These are phyloP conservation scores for Sphaerophoria rueppellii DNA, from an alignment of 2,888 invertebrate genomes.

Conservation along the genomic window DNA sequence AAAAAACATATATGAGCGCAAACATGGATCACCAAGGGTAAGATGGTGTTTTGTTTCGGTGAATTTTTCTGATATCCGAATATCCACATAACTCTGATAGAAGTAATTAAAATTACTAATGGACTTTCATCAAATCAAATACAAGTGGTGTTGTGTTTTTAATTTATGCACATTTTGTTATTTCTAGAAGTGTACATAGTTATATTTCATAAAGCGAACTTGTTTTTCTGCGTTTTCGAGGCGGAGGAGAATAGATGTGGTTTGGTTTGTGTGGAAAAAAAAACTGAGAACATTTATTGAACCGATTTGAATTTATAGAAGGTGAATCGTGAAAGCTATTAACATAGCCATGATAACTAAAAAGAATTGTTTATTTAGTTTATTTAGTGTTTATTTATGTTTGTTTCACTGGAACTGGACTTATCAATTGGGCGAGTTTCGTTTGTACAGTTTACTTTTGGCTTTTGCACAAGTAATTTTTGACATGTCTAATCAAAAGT, in stretches of 20 bases:
- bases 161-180: slow-evolving; percentile 73
- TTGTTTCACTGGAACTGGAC: slow-evolving; percentile 63
- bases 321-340: slow-evolving; percentile 64
- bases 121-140: slow-evolving; percentile 26
- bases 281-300: slow-evolving; percentile 27
- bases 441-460: slow-evolving; percentile 42
- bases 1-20: slow-evolving; percentile 58
- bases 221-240: slow-evolving; percentile 43
- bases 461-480: slow-evolving; percentile 51
- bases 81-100: slow-evolving; percentile 66
- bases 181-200: slow-evolving; percentile 30
- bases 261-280: slow-evolving; percentile 19
- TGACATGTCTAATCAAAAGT: slow-evolving; percentile 51
- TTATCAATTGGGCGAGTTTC: slow-evolving; percentile 65
- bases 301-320: slow-evolving; percentile 37
- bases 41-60: slow-evolving; percentile 46
- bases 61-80: slow-evolving; percentile 53
- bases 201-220: slow-evolving; percentile 10
- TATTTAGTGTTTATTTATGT: slow-evolving; percentile 71
- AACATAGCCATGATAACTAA: slow-evolving; percentile 66
- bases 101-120: slow-evolving; percentile 45
- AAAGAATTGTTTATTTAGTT: slow-evolving; percentile 61
- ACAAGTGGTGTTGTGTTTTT: slow-evolving; percentile 38
- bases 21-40: slow-evolving; percentile 61
- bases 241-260: not conserved